Evolutionary conservation across 2,888 invertebrate genomes (phyloP).

Genomic region (Chymomyza amoena): DNA sequence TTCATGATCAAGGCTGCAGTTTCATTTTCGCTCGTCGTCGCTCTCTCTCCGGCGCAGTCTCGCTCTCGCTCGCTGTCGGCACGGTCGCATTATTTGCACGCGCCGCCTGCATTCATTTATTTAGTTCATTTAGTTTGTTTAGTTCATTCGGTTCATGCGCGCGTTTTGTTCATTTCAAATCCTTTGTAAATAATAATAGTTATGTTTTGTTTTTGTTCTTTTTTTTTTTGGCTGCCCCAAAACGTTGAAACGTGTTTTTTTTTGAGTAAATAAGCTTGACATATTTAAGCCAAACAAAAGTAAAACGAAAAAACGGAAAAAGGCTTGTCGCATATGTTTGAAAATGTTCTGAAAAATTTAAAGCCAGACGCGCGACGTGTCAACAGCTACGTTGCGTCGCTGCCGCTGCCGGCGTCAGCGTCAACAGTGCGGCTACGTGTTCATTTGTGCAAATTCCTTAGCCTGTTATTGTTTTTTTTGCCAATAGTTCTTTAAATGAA

Average conservation of each 20-base stretch:
- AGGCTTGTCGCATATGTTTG: not conserved
- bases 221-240: not conserved
- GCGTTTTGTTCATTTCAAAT: not conserved
- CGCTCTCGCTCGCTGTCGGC: not conserved
- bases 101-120: not conserved
- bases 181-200: not conserved
- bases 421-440: conserved; percentile 54
- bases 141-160: conserved; percentile 7
- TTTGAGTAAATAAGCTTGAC: not conserved
- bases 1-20: conserved; percentile 23
- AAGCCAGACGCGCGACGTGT: not conserved
- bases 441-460: conserved; percentile 61
- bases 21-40: conserved; percentile 15
- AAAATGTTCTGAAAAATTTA: conserved; percentile 1
- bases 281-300: not conserved
- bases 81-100: not conserved
- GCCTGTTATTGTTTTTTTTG: conserved; percentile 48
- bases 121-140: conserved; percentile 2
- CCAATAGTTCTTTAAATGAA: no score
- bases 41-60: not conserved
- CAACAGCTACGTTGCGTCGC: not conserved
- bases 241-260: not conserved
- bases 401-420: not conserved
- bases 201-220: not conserved
- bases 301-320: conserved; percentile 2